Percentiles rank a stretch among this genome's conserved stretches.
These are phyloP conservation scores for Bubo bubo DNA, from an alignment of 2,113 vertebrate genomes.

Conservation along the genomic window DNA sequence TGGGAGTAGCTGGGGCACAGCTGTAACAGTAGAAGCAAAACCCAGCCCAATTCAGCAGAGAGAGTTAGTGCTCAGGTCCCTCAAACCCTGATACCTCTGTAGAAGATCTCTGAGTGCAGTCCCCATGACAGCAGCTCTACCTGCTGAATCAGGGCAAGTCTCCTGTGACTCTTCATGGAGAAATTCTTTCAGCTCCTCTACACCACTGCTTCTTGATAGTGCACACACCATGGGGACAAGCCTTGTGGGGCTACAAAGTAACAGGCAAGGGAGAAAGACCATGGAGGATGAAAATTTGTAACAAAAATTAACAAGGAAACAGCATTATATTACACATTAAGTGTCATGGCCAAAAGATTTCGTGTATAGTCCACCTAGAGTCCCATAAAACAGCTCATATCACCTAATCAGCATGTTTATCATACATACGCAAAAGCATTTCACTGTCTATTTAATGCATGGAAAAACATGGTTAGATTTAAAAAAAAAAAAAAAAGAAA, in stretches of 20 bases:
- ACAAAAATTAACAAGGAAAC: not conserved
- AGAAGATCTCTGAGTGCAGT: not conserved
- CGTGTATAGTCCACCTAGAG: not conserved
- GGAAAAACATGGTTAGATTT: not conserved
- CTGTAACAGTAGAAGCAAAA: not conserved
- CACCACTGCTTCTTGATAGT: not conserved
- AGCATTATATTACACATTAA: not conserved
- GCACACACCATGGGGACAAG: not conserved
- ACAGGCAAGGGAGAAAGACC: not conserved
- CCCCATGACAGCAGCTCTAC: not conserved
- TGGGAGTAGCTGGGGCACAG: not conserved
- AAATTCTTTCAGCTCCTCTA: not conserved
- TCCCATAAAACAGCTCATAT: not conserved
- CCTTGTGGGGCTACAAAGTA: not conserved
- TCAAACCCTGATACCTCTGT: not conserved
- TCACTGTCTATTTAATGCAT: not conserved
- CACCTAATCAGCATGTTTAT: not conserved
- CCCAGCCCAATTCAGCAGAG: not conserved
- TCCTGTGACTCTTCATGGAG: not conserved
- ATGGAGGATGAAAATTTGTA: not conserved
- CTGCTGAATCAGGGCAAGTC: not conserved
- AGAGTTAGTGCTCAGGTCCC: not conserved
- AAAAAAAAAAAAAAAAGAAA: rapidly evolving
- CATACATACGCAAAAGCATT: not conserved
- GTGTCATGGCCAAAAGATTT: not conserved